These are phyloP conservation scores for Phengaris arion DNA, from an alignment of 2,888 invertebrate species.

Conservation along the genomic window DNA sequence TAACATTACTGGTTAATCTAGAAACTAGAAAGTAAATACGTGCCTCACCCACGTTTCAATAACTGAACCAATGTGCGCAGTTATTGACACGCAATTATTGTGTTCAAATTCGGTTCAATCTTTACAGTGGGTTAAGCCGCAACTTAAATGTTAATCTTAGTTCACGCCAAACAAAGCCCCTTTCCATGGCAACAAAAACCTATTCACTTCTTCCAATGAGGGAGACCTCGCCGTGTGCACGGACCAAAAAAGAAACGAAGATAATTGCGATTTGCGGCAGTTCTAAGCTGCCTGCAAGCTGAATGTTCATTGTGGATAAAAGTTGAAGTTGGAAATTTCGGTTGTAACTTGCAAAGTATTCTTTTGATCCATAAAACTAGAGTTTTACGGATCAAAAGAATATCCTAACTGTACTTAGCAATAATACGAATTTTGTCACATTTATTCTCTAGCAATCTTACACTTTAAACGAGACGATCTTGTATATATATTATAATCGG, in stretches of 20 bases:
- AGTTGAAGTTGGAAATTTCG: not conserved
- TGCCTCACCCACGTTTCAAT: constrained; percentile 33
- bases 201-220: not conserved
- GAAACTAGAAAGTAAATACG: constrained; percentile 34
- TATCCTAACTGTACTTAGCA: not conserved
- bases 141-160: not conserved
- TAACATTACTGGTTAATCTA: constrained; percentile 34
- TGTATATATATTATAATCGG: too few species aligned
- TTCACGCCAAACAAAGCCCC: constrained; percentile 3
- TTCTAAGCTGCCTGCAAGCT: constrained; percentile 2
- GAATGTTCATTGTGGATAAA: not conserved
- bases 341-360: not conserved
- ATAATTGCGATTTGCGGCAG: constrained; percentile 13
- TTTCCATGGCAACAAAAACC: constrained; percentile 12
- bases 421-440: not conserved
- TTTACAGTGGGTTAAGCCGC: constrained; percentile 8
- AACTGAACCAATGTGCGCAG: constrained; percentile 32
- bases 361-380: not conserved
- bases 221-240: constrained; percentile 7
- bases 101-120: constrained; percentile 24
- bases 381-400: too few species aligned
- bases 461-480: too few species aligned
- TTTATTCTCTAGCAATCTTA: not conserved
- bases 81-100: constrained; percentile 31
- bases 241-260: not conserved